Base-by-base conservation (phyloP, 2,888 invertebrate genomes). In the Tyria jacobaeae region DNA sequence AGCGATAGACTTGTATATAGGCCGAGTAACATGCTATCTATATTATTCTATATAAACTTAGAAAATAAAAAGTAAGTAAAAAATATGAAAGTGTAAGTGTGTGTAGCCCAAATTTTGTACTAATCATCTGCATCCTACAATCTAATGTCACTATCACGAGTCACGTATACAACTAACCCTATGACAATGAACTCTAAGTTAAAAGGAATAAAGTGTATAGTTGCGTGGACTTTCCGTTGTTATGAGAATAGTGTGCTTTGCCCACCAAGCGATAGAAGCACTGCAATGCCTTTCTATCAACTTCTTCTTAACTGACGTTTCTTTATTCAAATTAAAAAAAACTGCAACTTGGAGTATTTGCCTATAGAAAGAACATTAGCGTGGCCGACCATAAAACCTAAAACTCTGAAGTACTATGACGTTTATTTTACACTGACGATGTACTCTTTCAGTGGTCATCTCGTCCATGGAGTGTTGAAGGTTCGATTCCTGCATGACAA, bases 41-140 rank as follows among this genome's bases (percentile, higher is more conserved):
- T n/a, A n/a, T n/a, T n/a, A n/a, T n/a, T n/a, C n/a, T n/a, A n/a
- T n/a, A n/a, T n/a, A n/a, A n/a, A n/a, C n/a, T n/a, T n/a, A n/a
- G n/a, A n/a, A n/a, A n/a, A n/a, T n/a, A n/a, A n/a, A n/a, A n/a
- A n/a, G n/a, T n/a, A n/a, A n/a, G n/a, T n/a, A n/a, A n/a, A n/a
- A n/a, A n/a, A n/a, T n/a, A n/a, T n/a, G n/a, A n/a, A n/a, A n/a
- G n/a, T n/a, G n/a, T n/a, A n/a, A n/a, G n/a, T n/a, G n/a, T n/a
- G n/a, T n/a, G n/a, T n/a, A n/a, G n/a, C 79, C 76, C 75, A 56
- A 75, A 78, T 70, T 73, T 67, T 70, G 70, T 60, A 57, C 61
- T 52, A 75, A 76, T 66, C 69, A 57, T 65, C 64, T 65, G 60
- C 63, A 70, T 76, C 70, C 75, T 75, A 59, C 58, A 49, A 65